Conservation (phyloP, 2,888 invertebrate genomes). For the Pristionchus entomophagus region DNA sequence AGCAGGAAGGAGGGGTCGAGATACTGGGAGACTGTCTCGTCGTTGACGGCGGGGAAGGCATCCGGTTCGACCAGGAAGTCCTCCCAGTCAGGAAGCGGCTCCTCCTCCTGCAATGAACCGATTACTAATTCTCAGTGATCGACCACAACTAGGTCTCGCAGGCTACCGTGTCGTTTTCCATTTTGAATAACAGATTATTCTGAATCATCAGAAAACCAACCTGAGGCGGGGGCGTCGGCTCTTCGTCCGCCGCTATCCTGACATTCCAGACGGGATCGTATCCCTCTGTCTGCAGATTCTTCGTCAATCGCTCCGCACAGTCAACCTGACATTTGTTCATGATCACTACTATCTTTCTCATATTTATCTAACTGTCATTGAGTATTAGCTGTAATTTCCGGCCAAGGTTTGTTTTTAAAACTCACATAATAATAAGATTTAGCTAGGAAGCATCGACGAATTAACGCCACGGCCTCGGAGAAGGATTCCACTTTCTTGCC, state of each 20-base stretch:
- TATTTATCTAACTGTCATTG: too few species aligned
- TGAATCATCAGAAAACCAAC: not conserved
- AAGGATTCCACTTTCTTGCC: not conserved
- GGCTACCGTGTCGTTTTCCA: not conserved
- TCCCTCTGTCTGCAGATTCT: not conserved
- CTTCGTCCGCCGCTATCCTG: not conserved
- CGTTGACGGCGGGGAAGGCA: not conserved
- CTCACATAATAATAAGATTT: constrained; percentile 17
- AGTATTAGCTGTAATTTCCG: too few species aligned
- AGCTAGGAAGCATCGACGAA: not conserved
- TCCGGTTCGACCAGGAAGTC: not conserved
- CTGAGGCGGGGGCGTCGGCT: too few species aligned
- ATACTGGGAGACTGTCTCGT: not conserved
- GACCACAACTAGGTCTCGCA: not conserved
- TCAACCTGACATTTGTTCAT: not conserved
- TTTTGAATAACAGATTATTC: not conserved
- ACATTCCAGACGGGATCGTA: not conserved
- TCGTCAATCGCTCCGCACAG: not conserved
- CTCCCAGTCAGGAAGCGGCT: not conserved
- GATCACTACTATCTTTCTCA: not conserved
- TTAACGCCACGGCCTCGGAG: not conserved
- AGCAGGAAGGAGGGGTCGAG: not conserved
- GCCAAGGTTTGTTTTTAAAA: not conserved
- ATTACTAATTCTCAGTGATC: too few species aligned
- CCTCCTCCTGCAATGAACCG: too few species aligned